These are phyloP conservation scores for Rissa tridactyla DNA, from an alignment of 2,113 vertebrate genomes.

Conservation along the genomic window DNA sequence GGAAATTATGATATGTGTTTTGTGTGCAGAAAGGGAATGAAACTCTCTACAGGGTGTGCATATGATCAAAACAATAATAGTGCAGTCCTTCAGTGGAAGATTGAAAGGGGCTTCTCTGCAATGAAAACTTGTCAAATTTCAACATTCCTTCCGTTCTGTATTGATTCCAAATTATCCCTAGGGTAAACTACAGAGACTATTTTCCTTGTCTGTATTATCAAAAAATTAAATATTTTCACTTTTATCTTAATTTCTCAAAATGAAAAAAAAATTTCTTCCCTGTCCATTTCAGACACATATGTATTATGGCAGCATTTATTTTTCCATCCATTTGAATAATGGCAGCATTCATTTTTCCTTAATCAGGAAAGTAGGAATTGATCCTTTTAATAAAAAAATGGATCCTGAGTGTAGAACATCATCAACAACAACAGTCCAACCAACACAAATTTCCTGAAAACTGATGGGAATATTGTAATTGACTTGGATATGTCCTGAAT, in stretches of 20 bases:
- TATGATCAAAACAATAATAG: neutral
- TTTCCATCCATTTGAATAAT: neutral
- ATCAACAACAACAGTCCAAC: neutral
- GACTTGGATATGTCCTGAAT: neutral
- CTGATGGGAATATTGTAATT: neutral
- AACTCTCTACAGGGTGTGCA: neutral
- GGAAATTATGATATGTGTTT: neutral
- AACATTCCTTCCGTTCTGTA: neutral
- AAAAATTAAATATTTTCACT: neutral
- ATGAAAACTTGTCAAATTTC: neutral
- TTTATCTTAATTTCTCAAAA: neutral
- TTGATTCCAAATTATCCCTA: neutral
- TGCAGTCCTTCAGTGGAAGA: neutral
- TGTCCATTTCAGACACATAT: neutral
- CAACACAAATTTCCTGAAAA: neutral
- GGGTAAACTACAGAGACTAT: neutral
- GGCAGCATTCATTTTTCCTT: neutral
- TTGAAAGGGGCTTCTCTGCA: neutral
- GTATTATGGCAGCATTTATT: neutral
- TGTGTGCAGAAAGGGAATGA: neutral
- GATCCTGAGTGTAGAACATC: neutral
- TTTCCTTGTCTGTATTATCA: neutral
- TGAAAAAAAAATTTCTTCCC: neutral
- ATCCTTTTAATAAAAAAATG: neutral
- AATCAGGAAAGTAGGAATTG: neutral